A percentile compares a stretch with the other conserved stretches of the same genome.
Conservation (phyloP, 1,140 invertebrate genomes). For the Leptopilina clavipes region DNA sequence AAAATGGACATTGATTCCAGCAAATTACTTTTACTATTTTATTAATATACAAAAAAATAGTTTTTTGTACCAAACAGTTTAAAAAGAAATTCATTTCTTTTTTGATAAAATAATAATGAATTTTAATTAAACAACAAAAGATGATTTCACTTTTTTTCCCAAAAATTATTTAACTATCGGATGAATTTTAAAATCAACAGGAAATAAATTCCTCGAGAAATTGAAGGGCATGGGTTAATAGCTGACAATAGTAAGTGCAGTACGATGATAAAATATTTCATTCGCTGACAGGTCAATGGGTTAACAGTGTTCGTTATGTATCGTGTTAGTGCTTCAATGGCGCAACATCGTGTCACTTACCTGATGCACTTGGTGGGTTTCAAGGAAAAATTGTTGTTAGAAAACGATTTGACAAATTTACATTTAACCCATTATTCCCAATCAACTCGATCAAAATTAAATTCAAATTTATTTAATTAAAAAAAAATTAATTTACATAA, state of each 20-base stretch:
- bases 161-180: neutral
- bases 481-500: too few relatives aligned
- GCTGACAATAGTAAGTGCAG: constrained; percentile 44
- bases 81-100: too few relatives aligned
- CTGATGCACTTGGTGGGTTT: constrained; percentile 42
- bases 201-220: constrained; percentile 37
- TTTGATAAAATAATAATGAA: too few relatives aligned
- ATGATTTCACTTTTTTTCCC: too few relatives aligned
- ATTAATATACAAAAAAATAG: too few relatives aligned
- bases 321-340: constrained; percentile 42
- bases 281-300: constrained; percentile 56
- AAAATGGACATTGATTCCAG: constrained; percentile 38
- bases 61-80: too few relatives aligned
- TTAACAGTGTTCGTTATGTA: constrained; percentile 52
- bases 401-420: constrained; percentile 31
- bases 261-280: constrained; percentile 46
- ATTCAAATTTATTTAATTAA: too few relatives aligned
- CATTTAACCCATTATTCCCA: constrained; percentile 18
- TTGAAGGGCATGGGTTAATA: constrained; percentile 53
- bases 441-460: too few relatives aligned
- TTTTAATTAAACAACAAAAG: too few relatives aligned
- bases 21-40: constrained; percentile 10
- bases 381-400: constrained; percentile 1
- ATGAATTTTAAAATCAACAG: constrained; percentile 3
- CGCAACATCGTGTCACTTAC: constrained; percentile 45